Evolutionary conservation across 2,113 vertebrate genomes (phyloP), one percentile per base, ranked within the genome.

Genomic region (Lynx canadensis): DNA sequence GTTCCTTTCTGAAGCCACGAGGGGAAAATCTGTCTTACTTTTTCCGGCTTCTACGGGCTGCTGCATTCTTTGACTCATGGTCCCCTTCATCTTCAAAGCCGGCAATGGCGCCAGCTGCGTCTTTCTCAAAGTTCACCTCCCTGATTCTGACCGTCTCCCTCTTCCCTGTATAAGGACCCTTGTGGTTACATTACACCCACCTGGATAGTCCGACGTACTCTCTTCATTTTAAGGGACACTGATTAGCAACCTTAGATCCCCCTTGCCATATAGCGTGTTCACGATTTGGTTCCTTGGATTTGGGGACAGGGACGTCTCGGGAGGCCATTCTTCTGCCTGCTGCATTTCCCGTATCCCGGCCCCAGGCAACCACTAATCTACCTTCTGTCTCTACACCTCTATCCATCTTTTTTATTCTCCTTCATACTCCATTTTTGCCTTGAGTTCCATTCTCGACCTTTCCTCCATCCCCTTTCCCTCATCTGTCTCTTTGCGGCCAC

Each of bases 91-190:
- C 65, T 93, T 50, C 81, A 45, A 57, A 83, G 68, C 63, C 79
- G 73, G 33, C 25, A 10, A 0, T 21, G n/a, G 31, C 33, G 31
- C 33, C 18, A 7, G 3, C 15, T 13, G 0, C 5, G 41, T 38
- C 76, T 76, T 69, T 88, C 23, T 95, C 5, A 29, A 0, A 5
- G 11, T 23, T 21, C 18, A 1, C 31, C 21, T 71, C 71, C 73
- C n/a, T 57, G 31, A 12, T 73, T 60, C 41, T 65, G 13, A 76
- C 27, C 23, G 16, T 60, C 19, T 57, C 25, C 33, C 21, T n/a
- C 29, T 66, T 71, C 23, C 16, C 45, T 13, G 0, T 63, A 0
- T 27, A 48, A 89, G 50, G 29, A 79, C 55, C 1, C 69, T 60
- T 38, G 5, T 89, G 55, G 45, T 81, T 16, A 60, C 18, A 66